phyloP scores from a whole-genome alignment of 2,113 vertebrate species.

The zebrafish (Danio rerio) region DNA sequence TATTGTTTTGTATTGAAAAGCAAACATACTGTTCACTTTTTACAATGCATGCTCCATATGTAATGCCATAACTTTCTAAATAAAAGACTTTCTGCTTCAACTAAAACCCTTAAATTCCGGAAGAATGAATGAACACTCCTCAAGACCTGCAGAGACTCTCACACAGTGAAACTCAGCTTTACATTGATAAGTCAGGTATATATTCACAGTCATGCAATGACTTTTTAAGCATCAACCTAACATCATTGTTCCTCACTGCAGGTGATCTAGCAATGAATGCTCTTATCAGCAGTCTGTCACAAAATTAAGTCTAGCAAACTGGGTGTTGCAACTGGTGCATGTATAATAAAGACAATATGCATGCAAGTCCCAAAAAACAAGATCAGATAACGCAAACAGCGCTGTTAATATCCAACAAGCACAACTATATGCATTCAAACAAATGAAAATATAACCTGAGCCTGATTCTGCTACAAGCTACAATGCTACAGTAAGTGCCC shows the following conservation, averaged over 20 bases:
- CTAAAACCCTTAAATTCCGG: too few species aligned
- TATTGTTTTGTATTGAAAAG: too few species aligned
- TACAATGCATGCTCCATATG: too few species aligned
- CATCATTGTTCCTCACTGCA: slow-evolving; percentile 26
- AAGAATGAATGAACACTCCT: too few species aligned
- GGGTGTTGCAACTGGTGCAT: slow-evolving; percentile 29
- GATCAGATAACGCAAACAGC: neutral
- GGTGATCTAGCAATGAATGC: slow-evolving; percentile 30
- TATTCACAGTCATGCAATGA: neutral
- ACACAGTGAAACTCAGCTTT: neutral
- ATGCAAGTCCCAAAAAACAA: neutral
- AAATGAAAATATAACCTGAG: neutral
- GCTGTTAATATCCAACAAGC: neutral
- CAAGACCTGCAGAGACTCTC: neutral
- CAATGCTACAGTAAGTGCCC: slow-evolving; percentile 59
- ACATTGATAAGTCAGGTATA: neutral
- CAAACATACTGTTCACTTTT: too few species aligned
- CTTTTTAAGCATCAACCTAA: neutral
- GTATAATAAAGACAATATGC: neutral
- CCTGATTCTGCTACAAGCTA: slow-evolving; percentile 31
- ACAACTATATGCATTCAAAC: neutral
- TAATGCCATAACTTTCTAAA: too few species aligned
- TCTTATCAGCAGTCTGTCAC: slow-evolving; percentile 9
- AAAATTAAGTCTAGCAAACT: slow-evolving; percentile 15
- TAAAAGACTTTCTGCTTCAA: too few species aligned